Percentiles rank a stretch among this genome's conserved stretches.
Conservation (phyloP, 2,113 vertebrate species). For the Apodemus speciosus region DNA sequence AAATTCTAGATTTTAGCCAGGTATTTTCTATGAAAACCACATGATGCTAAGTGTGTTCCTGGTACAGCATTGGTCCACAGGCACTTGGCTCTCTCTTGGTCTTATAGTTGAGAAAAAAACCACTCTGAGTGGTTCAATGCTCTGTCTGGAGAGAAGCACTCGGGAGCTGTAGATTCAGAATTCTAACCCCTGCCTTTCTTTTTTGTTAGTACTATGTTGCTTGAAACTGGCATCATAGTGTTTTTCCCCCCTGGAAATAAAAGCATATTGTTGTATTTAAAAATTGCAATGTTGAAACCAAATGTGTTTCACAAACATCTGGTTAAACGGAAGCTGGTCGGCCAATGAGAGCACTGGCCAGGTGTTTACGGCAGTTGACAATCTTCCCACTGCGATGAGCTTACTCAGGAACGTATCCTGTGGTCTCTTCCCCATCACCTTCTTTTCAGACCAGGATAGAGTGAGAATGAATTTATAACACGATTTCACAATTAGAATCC, state of each 20-base stretch:
- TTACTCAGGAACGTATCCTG: not conserved
- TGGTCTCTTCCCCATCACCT: conserved; percentile 27
- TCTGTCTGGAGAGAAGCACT: not conserved
- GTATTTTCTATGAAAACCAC: not conserved
- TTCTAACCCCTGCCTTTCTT: not conserved
- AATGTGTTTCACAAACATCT: not conserved
- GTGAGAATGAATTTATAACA: not conserved
- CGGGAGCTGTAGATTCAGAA: not conserved
- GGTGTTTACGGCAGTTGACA: not conserved
- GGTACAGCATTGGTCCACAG: not conserved
- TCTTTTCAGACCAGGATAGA: conserved; percentile 39
- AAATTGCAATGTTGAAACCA: not conserved
- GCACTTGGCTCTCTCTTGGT: not conserved
- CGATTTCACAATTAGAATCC: not conserved
- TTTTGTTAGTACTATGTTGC: not conserved
- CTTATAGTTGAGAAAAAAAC: not conserved
- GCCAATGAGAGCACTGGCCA: not conserved
- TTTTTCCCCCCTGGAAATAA: not conserved
- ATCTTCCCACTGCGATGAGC: not conserved
- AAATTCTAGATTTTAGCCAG: not conserved
- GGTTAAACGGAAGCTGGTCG: not conserved
- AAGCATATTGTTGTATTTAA: not conserved
- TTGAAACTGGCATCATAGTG: not conserved
- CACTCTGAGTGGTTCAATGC: not conserved
- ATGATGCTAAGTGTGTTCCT: not conserved